These are phyloP conservation scores for Procambarus virginalis DNA, from an alignment of 1,140 invertebrate species.

Conservation along the genomic window DNA sequence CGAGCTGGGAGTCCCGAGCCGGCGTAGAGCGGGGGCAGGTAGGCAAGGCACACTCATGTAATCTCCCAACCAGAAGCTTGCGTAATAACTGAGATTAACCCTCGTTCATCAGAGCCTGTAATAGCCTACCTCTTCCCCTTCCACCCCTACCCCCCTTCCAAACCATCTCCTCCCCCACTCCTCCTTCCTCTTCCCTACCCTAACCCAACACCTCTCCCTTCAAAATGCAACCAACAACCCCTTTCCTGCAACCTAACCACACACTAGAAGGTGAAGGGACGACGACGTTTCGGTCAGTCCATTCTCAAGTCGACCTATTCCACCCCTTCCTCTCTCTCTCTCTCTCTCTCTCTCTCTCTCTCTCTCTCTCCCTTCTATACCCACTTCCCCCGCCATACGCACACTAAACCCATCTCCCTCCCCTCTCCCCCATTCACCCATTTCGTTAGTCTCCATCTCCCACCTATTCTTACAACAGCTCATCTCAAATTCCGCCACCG, in stretches of 20 bases:
- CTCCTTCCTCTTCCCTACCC: background rate
- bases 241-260: too few relatives aligned
- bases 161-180: background rate
- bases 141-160: background rate
- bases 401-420: too few relatives aligned
- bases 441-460: too few relatives aligned
- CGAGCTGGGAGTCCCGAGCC: conserved; percentile 9
- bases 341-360: background rate
- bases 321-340: background rate
- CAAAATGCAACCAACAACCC: too few relatives aligned
- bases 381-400: too few relatives aligned
- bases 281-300: too few relatives aligned
- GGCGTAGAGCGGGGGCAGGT: conserved; percentile 55
- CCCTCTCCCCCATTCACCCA: too few relatives aligned
- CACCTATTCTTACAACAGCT: background rate
- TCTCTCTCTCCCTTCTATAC: background rate
- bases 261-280: too few relatives aligned
- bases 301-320: background rate
- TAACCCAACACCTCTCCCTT: too few relatives aligned
- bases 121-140: background rate
- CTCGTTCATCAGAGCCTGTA: conserved; percentile 48
- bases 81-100: conserved; percentile 44
- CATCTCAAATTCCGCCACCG: background rate
- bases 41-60: conserved; percentile 43
- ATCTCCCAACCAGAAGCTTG: conserved; percentile 56